phyloP scores from a whole-genome alignment of 2,888 invertebrate species.

The Patella ulyssiponensis region DNA sequence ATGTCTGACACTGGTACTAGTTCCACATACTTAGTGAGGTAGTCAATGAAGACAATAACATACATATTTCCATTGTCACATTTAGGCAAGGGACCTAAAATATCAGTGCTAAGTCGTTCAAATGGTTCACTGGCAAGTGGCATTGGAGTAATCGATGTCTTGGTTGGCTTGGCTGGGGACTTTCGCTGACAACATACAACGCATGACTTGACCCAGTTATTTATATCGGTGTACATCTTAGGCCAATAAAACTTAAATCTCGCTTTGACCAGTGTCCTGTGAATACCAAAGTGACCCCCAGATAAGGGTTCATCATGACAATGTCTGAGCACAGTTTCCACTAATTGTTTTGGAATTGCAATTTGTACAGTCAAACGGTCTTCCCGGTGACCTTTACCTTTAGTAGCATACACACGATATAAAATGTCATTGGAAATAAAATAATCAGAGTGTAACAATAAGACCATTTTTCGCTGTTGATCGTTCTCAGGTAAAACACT shows the following conservation, averaged over 20 bases:
- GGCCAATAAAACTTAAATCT: constrained; percentile 10
- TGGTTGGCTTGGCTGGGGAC: background rate
- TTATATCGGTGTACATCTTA: constrained; percentile 10
- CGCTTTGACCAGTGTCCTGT: constrained; percentile 11
- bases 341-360: constrained; percentile 5
- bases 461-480: background rate
- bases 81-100: constrained; percentile 21
- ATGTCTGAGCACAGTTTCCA: background rate
- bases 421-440: constrained; percentile 11
- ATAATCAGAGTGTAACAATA: constrained; percentile 7
- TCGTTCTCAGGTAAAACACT: constrained; percentile 8
- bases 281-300: constrained; percentile 17
- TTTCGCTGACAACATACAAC: constrained; percentile 17
- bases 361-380: background rate
- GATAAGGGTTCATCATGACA: constrained; percentile 15
- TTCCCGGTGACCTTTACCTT: constrained; percentile 15
- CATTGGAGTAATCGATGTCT: background rate
- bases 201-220: background rate
- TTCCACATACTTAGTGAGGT: constrained; percentile 28
- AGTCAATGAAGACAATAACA: constrained; percentile 21
- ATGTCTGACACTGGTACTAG: constrained; percentile 20
- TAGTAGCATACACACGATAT: constrained; percentile 11
- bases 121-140: constrained; percentile 15
- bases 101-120: constrained; percentile 30
- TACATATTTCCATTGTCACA: constrained; percentile 19